Evolutionary conservation across 1,140 invertebrate genomes (phyloP).

Genomic region (Lerema accius): DNA sequence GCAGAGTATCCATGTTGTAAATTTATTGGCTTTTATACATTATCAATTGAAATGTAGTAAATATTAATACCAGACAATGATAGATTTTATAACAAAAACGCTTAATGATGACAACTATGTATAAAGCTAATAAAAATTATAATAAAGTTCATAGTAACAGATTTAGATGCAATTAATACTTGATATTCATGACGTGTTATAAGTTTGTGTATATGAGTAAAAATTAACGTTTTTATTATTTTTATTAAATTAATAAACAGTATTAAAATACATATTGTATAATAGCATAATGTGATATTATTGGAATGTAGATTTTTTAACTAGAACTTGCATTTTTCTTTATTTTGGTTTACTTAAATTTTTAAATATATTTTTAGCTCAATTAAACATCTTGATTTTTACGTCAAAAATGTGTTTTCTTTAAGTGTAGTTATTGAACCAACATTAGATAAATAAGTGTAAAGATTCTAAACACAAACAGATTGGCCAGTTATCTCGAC

Average conservation of each 20-base stretch:
- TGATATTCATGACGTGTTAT: background rate
- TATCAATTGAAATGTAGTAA: no score
- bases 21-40: conserved; percentile 22
- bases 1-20: conserved; percentile 7
- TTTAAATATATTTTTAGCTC: conserved; percentile 33
- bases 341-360: conserved; percentile 34
- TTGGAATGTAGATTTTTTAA: conserved; percentile 34
- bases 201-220: conserved; percentile 1
- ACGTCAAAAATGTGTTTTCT: conserved; percentile 19
- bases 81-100: background rate
- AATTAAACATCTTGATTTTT: conserved; percentile 37
- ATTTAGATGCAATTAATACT: background rate
- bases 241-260: background rate
- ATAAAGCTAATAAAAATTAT: background rate
- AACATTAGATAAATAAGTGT: no score
- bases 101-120: conserved; percentile 11
- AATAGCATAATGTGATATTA: conserved; percentile 44
- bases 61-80: no score
- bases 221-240: background rate
- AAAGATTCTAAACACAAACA: no score
- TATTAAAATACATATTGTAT: conserved; percentile 6
- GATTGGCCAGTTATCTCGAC: no score
- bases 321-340: conserved; percentile 26
- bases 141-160: background rate
- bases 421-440: no score